Evolutionary conservation across 2,888 invertebrate species (phyloP).

Genomic region (Girardia tigrina): DNA sequence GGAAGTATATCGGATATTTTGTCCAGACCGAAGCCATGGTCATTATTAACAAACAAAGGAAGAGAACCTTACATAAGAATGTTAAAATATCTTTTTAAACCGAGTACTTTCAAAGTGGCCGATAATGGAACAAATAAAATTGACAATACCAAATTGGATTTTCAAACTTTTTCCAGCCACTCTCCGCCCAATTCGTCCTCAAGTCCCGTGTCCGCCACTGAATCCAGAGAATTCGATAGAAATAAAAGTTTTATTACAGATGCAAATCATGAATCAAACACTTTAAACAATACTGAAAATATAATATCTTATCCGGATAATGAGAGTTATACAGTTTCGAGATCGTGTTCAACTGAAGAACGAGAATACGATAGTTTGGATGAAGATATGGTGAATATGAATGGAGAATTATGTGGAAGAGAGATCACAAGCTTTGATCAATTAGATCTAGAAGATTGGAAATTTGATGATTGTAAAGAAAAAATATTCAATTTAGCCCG

Average conservation of each 20-base stretch:
- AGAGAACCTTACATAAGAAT: constrained; percentile 59
- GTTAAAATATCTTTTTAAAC: constrained; percentile 85
- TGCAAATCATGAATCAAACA: neutral
- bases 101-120: constrained; percentile 76
- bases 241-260: neutral
- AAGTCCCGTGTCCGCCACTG: neutral
- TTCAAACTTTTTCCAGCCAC: neutral
- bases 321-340: neutral
- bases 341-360: neutral
- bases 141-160: neutral
- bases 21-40: constrained; percentile 95
- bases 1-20: constrained; percentile 92
- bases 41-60: constrained; percentile 93
- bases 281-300: neutral
- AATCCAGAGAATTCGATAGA: neutral
- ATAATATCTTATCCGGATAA: neutral
- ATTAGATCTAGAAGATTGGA: neutral
- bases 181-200: neutral
- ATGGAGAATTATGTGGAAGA: neutral
- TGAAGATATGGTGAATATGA: neutral
- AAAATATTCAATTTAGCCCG: neutral
- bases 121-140: constrained; percentile 60
- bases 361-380: constrained; percentile 14
- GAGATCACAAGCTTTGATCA: neutral
- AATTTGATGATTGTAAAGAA: neutral